Evolutionary conservation across 2,888 invertebrate species (phyloP).

Genomic region (Eretmocerus hayati): DNA sequence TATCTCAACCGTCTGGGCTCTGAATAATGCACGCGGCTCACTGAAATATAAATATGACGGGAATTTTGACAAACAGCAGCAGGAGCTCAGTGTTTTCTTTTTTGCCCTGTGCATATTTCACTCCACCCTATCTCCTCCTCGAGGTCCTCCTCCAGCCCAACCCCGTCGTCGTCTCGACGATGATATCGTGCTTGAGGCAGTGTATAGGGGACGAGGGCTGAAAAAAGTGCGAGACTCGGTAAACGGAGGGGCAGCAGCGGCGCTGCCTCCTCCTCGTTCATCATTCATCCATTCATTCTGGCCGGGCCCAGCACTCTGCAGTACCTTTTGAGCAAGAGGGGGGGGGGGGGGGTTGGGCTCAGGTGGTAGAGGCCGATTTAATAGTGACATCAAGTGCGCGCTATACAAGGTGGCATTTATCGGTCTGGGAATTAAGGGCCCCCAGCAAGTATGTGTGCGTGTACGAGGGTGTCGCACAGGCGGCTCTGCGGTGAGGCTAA

Average conservation of each 20-base stretch:
- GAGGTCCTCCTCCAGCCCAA: no score
- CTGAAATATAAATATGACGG: slow-evolving; percentile 19
- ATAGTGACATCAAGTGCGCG: slow-evolving; percentile 6
- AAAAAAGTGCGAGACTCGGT: background rate
- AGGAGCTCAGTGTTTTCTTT: slow-evolving; percentile 7
- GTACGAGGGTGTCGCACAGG: no score
- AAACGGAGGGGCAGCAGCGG: background rate
- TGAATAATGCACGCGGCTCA: slow-evolving; percentile 16
- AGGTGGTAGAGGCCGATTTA: slow-evolving; percentile 12
- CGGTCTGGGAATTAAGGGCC: slow-evolving; percentile 14
- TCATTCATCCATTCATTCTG: slow-evolving; percentile 8
- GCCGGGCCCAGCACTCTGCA: background rate
- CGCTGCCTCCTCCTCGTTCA: background rate
- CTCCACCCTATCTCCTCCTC: background rate
- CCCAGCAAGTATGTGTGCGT: background rate
- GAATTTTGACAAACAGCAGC: slow-evolving; percentile 19
- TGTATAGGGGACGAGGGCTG: background rate
- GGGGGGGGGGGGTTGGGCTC: background rate
- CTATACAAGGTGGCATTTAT: slow-evolving; percentile 6
- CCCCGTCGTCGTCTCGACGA: no score
- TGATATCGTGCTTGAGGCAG: no score
- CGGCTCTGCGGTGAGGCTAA: slow-evolving; percentile 5
- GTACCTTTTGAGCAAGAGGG: background rate
- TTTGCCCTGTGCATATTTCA: slow-evolving; percentile 15
- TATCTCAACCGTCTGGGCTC: background rate